These are phyloP conservation scores for Cancer borealis DNA, from an alignment of 2,888 invertebrate genomes.

Conservation along the genomic window DNA sequence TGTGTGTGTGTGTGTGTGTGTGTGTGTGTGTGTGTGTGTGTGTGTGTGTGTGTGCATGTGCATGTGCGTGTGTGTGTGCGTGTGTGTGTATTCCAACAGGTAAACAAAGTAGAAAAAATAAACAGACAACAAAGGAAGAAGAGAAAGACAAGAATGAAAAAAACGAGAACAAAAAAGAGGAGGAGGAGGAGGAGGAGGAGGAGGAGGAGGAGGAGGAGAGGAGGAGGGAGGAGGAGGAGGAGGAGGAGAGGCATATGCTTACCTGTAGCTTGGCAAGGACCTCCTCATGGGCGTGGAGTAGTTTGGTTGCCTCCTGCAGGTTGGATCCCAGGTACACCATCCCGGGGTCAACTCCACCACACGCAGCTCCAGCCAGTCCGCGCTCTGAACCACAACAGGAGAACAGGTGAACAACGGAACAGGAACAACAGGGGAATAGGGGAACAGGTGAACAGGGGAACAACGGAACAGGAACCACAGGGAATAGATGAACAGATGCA, in stretches of 20 bases:
- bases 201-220: background rate
- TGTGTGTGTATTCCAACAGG: constrained; percentile 23
- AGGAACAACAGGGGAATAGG: background rate
- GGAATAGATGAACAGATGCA: too few relatives aligned
- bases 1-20: constrained; percentile 41
- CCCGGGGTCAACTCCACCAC: constrained; percentile 91
- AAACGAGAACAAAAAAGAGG: background rate
- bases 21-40: constrained; percentile 39
- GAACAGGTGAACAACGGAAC: background rate
- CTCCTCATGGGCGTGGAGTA: constrained; percentile 90
- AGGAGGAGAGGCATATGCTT: constrained; percentile 78
- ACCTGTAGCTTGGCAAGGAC: constrained; percentile 91
- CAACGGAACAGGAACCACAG: background rate
- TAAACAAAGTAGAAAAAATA: background rate
- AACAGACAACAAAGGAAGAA: background rate
- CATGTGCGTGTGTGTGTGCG: constrained; percentile 43
- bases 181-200: constrained; percentile 2
- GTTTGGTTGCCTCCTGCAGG: constrained; percentile 87
- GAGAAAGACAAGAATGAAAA: background rate
- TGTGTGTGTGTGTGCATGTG: constrained; percentile 47
- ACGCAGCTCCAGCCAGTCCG: constrained; percentile 90
- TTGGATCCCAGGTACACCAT: constrained; percentile 89
- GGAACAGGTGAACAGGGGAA: background rate
- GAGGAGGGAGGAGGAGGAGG: background rate
- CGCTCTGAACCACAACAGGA: constrained; percentile 83